Percentiles rank a stretch among this genome's conserved stretches.
phyloP scores from a whole-genome alignment of 2,888 invertebrate genomes.

The Amphipoea lucens region DNA sequence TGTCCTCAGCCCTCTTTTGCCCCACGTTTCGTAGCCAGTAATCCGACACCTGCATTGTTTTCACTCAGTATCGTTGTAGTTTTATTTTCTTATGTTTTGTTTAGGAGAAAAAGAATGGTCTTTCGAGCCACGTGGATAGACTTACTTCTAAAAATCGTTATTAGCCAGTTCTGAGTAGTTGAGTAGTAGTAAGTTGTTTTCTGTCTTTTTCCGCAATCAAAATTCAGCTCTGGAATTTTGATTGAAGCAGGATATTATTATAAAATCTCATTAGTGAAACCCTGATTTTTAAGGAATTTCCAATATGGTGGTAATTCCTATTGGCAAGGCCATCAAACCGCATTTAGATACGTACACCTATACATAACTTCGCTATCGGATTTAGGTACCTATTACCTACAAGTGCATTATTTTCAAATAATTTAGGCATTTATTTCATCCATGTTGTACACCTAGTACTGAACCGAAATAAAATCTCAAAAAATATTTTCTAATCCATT shows the following conservation, averaged over 20 bases:
- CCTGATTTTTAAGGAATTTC: background rate
- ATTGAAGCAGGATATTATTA: slow-evolving; percentile 4
- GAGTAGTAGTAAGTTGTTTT: background rate
- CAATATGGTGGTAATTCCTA: background rate
- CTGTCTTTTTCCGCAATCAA: background rate
- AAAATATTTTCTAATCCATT: slow-evolving; percentile 61
- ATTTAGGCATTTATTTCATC: background rate
- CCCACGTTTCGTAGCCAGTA: slow-evolving; percentile 84
- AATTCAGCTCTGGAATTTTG: background rate
- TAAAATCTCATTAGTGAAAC: background rate
- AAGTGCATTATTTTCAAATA: background rate
- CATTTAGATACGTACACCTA: background rate
- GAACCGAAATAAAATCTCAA: slow-evolving; percentile 31
- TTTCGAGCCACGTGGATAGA: slow-evolving; percentile 4
- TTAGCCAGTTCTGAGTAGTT: background rate
- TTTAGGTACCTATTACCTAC: background rate
- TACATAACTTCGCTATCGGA: background rate
- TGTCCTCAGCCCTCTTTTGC: slow-evolving; percentile 86
- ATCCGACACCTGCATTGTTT: slow-evolving; percentile 90
- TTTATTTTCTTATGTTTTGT: slow-evolving; percentile 74
- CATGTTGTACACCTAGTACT: background rate
- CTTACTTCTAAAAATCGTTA: background rate
- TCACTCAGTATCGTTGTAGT: slow-evolving; percentile 73
- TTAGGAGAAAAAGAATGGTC: slow-evolving; percentile 56
- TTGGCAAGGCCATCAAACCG: background rate